Evolutionary conservation across 1,140 invertebrate genomes (phyloP).

Genomic region (Halictus rubicundus): DNA sequence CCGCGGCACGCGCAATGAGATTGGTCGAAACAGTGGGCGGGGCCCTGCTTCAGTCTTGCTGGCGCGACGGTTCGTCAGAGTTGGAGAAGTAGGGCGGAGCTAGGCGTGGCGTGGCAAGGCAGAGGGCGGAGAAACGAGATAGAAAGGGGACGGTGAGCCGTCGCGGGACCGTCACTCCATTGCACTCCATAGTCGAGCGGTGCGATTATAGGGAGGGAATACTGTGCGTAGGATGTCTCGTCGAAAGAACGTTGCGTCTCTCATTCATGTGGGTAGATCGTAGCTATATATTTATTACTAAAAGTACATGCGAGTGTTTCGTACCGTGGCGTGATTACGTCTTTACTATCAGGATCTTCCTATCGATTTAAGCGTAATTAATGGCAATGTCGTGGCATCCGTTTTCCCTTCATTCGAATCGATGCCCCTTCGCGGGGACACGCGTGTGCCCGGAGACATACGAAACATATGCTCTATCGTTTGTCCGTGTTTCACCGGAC

Average conservation of each 20-base stretch:
- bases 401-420: conserved; percentile 12
- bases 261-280: conserved; percentile 11
- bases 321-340: conserved; percentile 51
- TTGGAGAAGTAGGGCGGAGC: not conserved
- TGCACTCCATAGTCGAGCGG: not conserved
- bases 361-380: conserved; percentile 65
- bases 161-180: too few relatives aligned
- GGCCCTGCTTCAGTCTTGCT: not conserved
- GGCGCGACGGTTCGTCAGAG: not conserved
- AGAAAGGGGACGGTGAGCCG: not conserved
- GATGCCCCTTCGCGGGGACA: too few relatives aligned
- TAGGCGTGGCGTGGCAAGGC: not conserved
- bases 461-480: too few relatives aligned
- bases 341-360: conserved; percentile 60
- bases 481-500: too few relatives aligned
- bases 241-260: conserved; percentile 5
- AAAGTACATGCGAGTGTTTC: conserved; percentile 43
- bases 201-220: not conserved
- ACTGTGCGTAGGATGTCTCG: conserved; percentile 17
- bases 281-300: conserved; percentile 50
- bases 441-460: too few relatives aligned
- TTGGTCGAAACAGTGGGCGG: too few relatives aligned
- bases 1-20: not conserved
- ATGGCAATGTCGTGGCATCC: conserved; percentile 57
- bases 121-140: not conserved